A percentile compares a stretch with the other conserved stretches of the same genome.
phyloP scores from a whole-genome alignment of 2,797 vertebrate genomes.

The Graptemys geographica region DNA sequence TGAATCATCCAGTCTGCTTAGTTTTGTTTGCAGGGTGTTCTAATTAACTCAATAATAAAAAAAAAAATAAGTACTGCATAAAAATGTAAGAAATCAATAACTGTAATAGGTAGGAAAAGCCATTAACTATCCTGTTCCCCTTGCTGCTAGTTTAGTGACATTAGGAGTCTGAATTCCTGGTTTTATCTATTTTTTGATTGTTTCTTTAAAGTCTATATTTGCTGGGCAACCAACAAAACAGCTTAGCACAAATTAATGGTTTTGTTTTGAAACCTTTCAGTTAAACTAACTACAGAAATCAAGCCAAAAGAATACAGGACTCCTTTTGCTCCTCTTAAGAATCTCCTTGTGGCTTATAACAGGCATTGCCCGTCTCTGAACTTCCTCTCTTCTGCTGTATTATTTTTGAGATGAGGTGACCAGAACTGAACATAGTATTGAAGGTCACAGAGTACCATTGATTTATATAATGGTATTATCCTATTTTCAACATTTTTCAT shows the following conservation, averaged over 20 bases:
- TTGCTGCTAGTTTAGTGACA: slow-evolving; percentile 14
- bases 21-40: slow-evolving; percentile 58
- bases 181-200: background rate
- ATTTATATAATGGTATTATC: background rate
- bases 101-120: slow-evolving; percentile 48
- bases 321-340: background rate
- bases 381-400: background rate
- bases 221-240: background rate
- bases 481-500: background rate
- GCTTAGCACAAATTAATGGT: background rate
- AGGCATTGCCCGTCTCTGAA: background rate
- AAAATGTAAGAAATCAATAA: slow-evolving; percentile 59
- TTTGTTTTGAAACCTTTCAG: background rate
- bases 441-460: background rate
- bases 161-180: background rate
- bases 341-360: background rate
- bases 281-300: background rate
- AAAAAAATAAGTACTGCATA: background rate
- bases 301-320: background rate
- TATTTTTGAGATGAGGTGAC: background rate
- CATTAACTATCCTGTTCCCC: slow-evolving; percentile 45
- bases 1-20: slow-evolving; percentile 63
- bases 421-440: background rate
- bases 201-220: background rate
- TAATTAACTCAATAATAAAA: slow-evolving; percentile 56